Evolutionary conservation across 53 echinoderm and acorn worm genomes (phyloP).

Genomic region (Echinometra lucunter): DNA sequence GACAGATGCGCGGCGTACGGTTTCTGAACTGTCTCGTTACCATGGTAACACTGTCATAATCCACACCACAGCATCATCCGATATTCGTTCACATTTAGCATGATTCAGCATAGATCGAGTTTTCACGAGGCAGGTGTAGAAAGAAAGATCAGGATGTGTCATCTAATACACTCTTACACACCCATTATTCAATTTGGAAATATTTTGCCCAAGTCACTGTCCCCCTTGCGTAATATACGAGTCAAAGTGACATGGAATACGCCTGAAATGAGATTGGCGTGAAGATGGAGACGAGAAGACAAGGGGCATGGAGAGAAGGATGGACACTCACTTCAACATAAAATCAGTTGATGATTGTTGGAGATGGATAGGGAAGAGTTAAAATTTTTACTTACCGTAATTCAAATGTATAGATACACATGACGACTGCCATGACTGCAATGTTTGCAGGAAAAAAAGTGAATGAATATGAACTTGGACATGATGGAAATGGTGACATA

Average conservation of each 20-base stretch:
- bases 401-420: no score
- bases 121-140: constrained; percentile 17
- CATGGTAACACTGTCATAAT: constrained; percentile 25
- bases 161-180: constrained; percentile 18
- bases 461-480: no score
- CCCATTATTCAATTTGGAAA: neutral
- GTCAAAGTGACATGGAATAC: neutral
- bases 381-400: no score
- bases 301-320: neutral
- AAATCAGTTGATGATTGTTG: no score
- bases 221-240: neutral
- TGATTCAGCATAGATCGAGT: constrained; percentile 40
- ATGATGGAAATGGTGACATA: no score
- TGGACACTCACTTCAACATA: no score
- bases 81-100: neutral
- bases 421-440: no score
- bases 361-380: no score
- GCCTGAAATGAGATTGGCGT: neutral
- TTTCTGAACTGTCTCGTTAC: constrained; percentile 31
- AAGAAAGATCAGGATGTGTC: neutral
- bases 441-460: no score
- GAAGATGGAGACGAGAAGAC: neutral
- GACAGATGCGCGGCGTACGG: neutral
- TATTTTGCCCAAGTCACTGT: constrained; percentile 9
- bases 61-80: neutral